Conservation (phyloP, 2,797 vertebrate genomes). For the Danio aesculapii region DNA sequence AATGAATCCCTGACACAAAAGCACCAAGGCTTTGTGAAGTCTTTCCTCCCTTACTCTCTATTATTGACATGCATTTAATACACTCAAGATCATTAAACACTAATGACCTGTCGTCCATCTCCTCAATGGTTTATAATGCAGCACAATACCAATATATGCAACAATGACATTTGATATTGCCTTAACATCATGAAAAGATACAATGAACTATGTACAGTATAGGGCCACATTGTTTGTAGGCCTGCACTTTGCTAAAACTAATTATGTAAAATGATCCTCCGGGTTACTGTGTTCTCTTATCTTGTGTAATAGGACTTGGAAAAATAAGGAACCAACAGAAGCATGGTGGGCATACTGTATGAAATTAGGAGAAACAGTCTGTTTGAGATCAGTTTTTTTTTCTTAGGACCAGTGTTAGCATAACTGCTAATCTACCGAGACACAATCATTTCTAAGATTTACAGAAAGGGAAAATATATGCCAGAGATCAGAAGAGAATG, state of each 20-base stretch:
- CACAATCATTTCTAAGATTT: too few species aligned
- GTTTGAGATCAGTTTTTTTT: not conserved
- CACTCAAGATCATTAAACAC: constrained; percentile 24
- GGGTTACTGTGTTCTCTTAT: not conserved
- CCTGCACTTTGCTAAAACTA: not conserved
- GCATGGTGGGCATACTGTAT: not conserved
- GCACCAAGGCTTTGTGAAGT: constrained; percentile 11
- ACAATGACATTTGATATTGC: constrained; percentile 32
- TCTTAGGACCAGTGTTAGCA: not conserved
- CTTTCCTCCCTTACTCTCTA: constrained; percentile 26
- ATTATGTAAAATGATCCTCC: constrained; percentile 25
- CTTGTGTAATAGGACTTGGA: not conserved
- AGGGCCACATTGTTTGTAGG: not conserved
- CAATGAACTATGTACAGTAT: constrained; percentile 8
- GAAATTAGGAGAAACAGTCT: not conserved
- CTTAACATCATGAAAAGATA: constrained; percentile 1
- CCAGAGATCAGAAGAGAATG: too few species aligned
- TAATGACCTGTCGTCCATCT: constrained; percentile 25
- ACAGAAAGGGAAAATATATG: too few species aligned
- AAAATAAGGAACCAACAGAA: not conserved
- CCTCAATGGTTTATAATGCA: not conserved
- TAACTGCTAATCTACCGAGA: too few species aligned
- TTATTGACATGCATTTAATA: constrained; percentile 51
- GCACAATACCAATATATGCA: not conserved
- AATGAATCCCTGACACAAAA: constrained; percentile 37